Base-by-base conservation (phyloP, 92 coral and sea anemone species). In the Porites divaricata region DNA sequence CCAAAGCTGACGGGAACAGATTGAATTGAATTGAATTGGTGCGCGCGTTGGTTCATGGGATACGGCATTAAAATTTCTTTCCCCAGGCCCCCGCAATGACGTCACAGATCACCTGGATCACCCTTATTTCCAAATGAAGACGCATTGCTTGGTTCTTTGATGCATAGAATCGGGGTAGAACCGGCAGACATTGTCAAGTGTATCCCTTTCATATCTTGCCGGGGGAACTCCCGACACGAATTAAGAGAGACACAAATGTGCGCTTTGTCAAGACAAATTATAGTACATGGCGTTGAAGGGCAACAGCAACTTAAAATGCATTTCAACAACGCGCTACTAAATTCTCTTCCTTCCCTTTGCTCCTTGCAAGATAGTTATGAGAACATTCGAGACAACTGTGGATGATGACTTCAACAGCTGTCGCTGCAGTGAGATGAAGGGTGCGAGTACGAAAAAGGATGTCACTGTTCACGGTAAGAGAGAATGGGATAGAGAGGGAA, bases 71-170 rank as follows among this genome's bases (percentile, higher is more conserved):
- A n/a, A n/a, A n/a, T n/a, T n/a, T n/a, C n/a, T n/a, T n/a, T n/a
- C n/a, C n/a, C n/a, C n/a, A n/a, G n/a, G n/a, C n/a, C n/a, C n/a
- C n/a, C n/a, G n/a, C n/a, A n/a, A n/a, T n/a, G n/a, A n/a, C n/a
- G n/a, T n/a, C n/a, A n/a, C n/a, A n/a, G n/a, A n/a, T n/a, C n/a
- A n/a, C n/a, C n/a, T n/a, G n/a, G n/a, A n/a, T n/a, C n/a, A n/a
- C 82, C 82, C 19, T 9, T 81, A 22, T 75, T 87, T 75, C 24
- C 90, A 49, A 81, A 81, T 49, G 90, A 87, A 25, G 90, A 87
- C 61, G 87, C 90, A 1, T 69, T 78, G 21, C 74, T 87, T 0
- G 90, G 87, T 17, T 56, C 73, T 15, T 58, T 81, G 17, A 75
- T 87, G 90, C 58, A 22, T 20, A 72, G 65, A 2, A 14, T 87